Conservation (phyloP, 2,797 vertebrate species). For the Clamator glandarius region DNA sequence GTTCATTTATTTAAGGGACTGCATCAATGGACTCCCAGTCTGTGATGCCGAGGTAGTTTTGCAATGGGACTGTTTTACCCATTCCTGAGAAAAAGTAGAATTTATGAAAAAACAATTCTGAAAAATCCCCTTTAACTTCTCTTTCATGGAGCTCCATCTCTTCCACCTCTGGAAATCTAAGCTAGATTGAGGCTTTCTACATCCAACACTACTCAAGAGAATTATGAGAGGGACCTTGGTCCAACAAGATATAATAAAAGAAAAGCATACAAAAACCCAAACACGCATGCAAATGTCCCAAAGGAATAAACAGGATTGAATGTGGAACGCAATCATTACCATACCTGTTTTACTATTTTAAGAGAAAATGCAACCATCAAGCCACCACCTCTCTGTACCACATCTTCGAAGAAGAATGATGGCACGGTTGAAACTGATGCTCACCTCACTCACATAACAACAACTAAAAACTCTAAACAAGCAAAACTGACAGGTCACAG, state of each 20-base stretch:
- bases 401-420: fast-evolving
- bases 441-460: fast-evolving
- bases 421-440: neutral
- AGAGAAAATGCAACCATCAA: neutral
- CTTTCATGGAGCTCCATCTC: neutral
- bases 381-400: neutral
- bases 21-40: neutral
- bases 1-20: neutral
- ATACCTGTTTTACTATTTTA: neutral
- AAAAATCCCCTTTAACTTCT: neutral
- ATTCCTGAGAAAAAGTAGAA: neutral
- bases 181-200: neutral
- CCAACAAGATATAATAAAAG: neutral
- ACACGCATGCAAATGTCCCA: neutral
- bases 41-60: neutral
- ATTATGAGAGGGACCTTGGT: neutral
- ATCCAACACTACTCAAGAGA: neutral
- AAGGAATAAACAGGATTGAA: neutral
- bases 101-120: neutral
- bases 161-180: neutral
- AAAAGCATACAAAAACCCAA: neutral
- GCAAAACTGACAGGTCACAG: neutral
- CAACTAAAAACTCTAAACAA: neutral
- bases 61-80: neutral
- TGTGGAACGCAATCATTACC: neutral